Base-by-base conservation (phyloP, 1,140 invertebrate genomes). In the Eueides isabella region DNA sequence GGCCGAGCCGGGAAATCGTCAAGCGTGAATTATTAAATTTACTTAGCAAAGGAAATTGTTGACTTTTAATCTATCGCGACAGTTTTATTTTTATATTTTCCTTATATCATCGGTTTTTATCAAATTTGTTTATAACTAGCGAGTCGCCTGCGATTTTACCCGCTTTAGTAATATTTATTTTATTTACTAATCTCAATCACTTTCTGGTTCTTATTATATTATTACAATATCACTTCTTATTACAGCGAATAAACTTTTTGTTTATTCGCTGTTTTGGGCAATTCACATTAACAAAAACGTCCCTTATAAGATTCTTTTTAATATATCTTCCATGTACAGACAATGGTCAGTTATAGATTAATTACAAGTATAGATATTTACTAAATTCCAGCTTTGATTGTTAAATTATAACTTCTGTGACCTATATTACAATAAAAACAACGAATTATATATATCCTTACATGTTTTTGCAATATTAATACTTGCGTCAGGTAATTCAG, bases 1-100 rank as follows among this genome's bases (percentile, higher is more conserved):
- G 70, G 41, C 71, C 75, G 61, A 61, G 48, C 33, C 35, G 72
- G 72, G 61, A 66, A 72, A 66, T 66, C 66, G 74, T 63, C 71
- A 62, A 72, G 71, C 72, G 72, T 74, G 29, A 67, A 64, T 74
- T 74, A 74, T 68, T 68, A 67, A 74, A 74, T 74, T 63, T 68
- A 64, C 38, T 74, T 16, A 69, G 9, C 55, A 61, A 61, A 74
- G 72, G 72, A 74, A 74, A 66, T 67, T 63, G 33, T 62, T 55
- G 38, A 67, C 63, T 73, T 67, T 67, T 65, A 66, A 55, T 64
- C 48, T 33, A 72, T 55, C n/a, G n/a, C 44, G 2, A 4, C 23
- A 23, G 23, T 12, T 55, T 55, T 55, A 12, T 55, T 23, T n/a
- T 4, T 55, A 26, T 55, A n/a, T 23, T 26, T 19, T 55, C n/a